phyloP scores from a whole-genome alignment of 2,797 vertebrate species.

The Clamator glandarius region DNA sequence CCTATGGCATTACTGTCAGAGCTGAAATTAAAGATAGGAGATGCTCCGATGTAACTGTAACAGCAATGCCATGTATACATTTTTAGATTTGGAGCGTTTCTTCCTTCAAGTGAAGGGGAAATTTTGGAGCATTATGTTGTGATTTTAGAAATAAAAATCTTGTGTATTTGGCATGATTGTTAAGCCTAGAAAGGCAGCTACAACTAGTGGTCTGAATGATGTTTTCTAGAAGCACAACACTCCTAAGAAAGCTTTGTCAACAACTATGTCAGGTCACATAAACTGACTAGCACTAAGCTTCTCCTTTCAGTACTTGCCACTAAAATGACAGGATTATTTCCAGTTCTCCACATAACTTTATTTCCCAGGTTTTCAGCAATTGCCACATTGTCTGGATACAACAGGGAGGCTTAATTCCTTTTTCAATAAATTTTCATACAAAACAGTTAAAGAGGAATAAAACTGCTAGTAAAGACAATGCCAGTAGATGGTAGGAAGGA shows the following conservation, averaged over 20 bases:
- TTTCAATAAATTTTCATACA: neutral
- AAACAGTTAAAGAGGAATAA: neutral
- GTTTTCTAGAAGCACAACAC: neutral
- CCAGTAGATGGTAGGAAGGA: neutral
- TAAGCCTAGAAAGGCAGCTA: neutral
- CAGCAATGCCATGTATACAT: neutral
- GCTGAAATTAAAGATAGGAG: neutral
- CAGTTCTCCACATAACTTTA: neutral
- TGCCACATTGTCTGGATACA: neutral
- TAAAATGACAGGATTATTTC: neutral
- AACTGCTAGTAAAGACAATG: neutral
- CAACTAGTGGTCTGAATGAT: neutral
- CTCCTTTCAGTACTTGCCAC: neutral
- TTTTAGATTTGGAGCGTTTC: neutral
- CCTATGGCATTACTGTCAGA: rapidly evolving
- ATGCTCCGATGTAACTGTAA: neutral
- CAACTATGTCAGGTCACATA: neutral
- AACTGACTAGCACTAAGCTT: neutral
- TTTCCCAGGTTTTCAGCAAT: neutral
- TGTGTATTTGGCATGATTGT: neutral
- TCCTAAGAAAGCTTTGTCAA: neutral
- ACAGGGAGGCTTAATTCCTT: neutral
- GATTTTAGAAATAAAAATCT: neutral
- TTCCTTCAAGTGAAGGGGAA: neutral
- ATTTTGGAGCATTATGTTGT: neutral